phyloP scores from a whole-genome alignment of 1,140 invertebrate genomes.

The Acromyrmex heyeri region DNA sequence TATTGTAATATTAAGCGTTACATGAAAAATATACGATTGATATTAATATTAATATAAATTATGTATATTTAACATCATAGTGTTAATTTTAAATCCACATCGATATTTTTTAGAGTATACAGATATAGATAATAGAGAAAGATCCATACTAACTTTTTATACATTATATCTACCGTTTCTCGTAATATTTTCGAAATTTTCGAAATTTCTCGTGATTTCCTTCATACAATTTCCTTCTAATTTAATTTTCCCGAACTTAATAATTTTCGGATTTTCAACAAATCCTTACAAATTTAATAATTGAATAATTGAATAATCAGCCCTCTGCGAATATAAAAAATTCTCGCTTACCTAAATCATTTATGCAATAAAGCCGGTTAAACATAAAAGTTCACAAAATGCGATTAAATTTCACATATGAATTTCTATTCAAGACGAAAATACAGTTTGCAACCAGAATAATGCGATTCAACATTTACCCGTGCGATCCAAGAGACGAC shows the following conservation, averaged over 20 bases:
- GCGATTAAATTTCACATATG: conserved; percentile 30
- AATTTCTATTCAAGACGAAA: conserved; percentile 68
- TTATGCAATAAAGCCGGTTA: background rate
- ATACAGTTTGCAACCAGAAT: background rate
- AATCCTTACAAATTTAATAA: background rate
- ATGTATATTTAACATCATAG: too few species aligned
- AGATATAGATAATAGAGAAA: background rate
- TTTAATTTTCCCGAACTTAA: background rate
- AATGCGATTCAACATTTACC: conserved; percentile 20
- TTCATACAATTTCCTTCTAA: too few species aligned
- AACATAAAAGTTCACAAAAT: background rate
- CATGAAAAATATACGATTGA: too few species aligned
- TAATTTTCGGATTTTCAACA: background rate
- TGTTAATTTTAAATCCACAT: too few species aligned
- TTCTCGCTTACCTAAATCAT: background rate
- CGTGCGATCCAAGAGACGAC: background rate
- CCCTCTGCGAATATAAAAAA: background rate
- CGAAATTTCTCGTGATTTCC: background rate
- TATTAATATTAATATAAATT: too few species aligned
- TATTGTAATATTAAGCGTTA: background rate
- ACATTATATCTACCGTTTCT: background rate
- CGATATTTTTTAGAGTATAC: too few species aligned
- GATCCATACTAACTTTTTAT: background rate
- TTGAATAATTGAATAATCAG: conserved; percentile 6
- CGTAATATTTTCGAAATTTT: background rate